These are phyloP conservation scores for Folsomia candida DNA, from an alignment of 2,888 invertebrate species.

Conservation along the genomic window DNA sequence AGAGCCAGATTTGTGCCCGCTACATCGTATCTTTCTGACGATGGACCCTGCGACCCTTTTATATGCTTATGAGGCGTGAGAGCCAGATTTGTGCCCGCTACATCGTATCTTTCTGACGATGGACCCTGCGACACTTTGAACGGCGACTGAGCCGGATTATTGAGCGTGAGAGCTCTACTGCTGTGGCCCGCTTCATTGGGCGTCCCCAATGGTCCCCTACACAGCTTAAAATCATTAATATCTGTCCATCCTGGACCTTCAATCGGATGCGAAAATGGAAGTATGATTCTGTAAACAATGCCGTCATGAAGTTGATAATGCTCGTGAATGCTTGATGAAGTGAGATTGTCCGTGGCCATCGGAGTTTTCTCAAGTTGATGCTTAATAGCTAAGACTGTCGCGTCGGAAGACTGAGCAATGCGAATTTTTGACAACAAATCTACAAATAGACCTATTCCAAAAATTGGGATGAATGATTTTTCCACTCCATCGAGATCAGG, in stretches of 20 bases:
- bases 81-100: neutral
- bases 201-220: neutral
- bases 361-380: neutral
- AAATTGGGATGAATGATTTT: slow-evolving; percentile 5
- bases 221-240: no score
- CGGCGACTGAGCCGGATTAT: no score
- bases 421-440: slow-evolving; percentile 6
- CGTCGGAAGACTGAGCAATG: neutral
- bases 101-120: no score
- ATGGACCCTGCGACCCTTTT: no score
- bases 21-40: no score
- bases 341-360: neutral
- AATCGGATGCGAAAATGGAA: no score
- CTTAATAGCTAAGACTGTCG: neutral
- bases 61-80: no score
- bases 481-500: neutral
- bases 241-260: no score
- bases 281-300: slow-evolving; percentile 6
- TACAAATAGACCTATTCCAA: slow-evolving; percentile 8
- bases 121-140: no score
- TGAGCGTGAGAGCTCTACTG: neutral
- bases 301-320: neutral
- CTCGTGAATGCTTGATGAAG: neutral
- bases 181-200: neutral
- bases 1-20: no score